A percentile compares a stretch with the other conserved stretches of the same genome.
phyloP scores from a whole-genome alignment of 2,113 vertebrate genomes.

The Rhea pennata region DNA sequence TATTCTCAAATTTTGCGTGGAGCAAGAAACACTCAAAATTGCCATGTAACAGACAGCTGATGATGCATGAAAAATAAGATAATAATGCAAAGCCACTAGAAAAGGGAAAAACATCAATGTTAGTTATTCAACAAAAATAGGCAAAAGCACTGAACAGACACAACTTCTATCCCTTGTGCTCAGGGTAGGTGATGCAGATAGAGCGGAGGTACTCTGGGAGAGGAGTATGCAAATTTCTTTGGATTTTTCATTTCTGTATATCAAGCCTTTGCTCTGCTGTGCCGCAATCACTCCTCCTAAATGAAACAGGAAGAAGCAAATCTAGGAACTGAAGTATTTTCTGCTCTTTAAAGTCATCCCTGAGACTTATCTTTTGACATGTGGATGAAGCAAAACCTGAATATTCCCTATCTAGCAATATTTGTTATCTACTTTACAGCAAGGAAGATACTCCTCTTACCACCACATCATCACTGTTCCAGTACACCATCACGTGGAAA shows the following conservation, averaged over 20 bases:
- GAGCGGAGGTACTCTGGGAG: background rate
- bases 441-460: background rate
- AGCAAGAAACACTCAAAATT: slow-evolving; percentile 50
- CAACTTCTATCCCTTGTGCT: background rate
- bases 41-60: slow-evolving; percentile 56
- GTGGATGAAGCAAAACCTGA: background rate
- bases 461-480: background rate
- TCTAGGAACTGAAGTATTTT: background rate
- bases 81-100: slow-evolving; percentile 31
- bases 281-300: background rate
- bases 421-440: background rate
- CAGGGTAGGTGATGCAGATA: background rate
- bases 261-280: background rate
- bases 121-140: background rate
- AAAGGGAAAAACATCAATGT: slow-evolving; percentile 30
- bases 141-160: background rate
- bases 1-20: slow-evolving; percentile 23
- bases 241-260: background rate
- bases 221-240: background rate
- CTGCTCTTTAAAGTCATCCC: background rate
- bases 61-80: slow-evolving; percentile 50
- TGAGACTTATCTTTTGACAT: background rate
- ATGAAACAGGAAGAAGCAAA: background rate
- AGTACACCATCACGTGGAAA: background rate
- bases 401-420: background rate